Percentiles rank a stretch among this genome's conserved stretches.
Conservation (phyloP, 2,888 invertebrate genomes). For the Abrostola tripartita region DNA sequence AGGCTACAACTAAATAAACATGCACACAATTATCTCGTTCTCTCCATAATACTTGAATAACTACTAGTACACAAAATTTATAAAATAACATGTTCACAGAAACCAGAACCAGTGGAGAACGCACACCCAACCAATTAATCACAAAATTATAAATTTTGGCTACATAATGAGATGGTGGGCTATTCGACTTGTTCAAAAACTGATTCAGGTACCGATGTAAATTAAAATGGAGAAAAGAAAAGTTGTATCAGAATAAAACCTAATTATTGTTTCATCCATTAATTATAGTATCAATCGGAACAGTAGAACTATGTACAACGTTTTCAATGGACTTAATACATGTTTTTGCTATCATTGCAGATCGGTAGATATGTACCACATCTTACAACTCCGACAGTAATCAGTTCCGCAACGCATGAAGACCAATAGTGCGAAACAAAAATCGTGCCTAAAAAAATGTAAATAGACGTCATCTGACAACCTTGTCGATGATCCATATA, state of each 20-base stretch:
- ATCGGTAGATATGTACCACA: constrained; percentile 7
- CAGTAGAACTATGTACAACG: no score
- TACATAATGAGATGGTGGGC: not conserved
- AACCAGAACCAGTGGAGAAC: constrained; percentile 7
- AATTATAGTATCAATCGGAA: no score
- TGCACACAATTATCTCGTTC: no score
- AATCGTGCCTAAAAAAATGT: not conserved
- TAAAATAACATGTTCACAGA: constrained; percentile 10
- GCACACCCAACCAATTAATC: not conserved
- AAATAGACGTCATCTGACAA: not conserved
- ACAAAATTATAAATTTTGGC: not conserved
- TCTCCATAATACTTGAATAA: no score
- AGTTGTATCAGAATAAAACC: no score
- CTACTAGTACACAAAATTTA: not conserved
- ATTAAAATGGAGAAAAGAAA: no score
- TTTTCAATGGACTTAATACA: no score
- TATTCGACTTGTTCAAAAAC: not conserved
- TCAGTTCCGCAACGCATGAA: not conserved
- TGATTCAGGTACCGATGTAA: constrained; percentile 1
- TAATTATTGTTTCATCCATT: not conserved
- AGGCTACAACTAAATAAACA: no score
- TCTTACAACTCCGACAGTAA: constrained; percentile 7
- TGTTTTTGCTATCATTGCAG: constrained; percentile 15
- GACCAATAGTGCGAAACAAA: not conserved
- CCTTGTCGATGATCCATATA: no score